Conservation (phyloP, 2,113 vertebrate genomes). For the Alectura lathami region DNA sequence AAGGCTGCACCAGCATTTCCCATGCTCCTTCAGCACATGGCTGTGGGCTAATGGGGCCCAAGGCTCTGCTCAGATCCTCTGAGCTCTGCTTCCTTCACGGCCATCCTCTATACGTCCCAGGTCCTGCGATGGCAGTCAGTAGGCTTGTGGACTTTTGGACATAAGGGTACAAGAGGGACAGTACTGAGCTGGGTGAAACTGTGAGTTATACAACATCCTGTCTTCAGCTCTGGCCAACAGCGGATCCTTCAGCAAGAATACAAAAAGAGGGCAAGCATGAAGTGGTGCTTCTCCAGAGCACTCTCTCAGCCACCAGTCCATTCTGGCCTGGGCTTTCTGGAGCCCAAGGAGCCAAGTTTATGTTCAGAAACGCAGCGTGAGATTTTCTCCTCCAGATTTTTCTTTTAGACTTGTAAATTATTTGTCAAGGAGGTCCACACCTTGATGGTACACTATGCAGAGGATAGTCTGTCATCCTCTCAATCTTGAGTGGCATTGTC, state of each 20-base stretch:
- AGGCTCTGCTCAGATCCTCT: not conserved
- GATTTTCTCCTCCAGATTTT: not conserved
- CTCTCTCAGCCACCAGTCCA: not conserved
- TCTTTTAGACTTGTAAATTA: not conserved
- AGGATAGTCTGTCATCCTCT: not conserved
- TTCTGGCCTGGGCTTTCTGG: not conserved
- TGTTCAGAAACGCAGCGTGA: not conserved
- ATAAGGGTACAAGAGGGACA: not conserved
- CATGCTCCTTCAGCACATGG: not conserved
- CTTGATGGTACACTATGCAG: not conserved
- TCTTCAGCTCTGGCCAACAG: not conserved
- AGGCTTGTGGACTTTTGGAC: not conserved
- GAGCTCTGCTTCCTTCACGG: not conserved
- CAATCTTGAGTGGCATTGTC: accelerated
- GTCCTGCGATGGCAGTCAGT: not conserved
- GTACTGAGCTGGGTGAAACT: not conserved
- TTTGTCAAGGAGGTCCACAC: not conserved
- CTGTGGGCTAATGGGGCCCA: not conserved
- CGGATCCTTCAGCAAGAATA: not conserved
- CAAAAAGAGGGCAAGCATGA: not conserved
- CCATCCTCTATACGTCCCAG: not conserved
- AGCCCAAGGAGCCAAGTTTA: not conserved
- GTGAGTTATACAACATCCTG: accelerated
- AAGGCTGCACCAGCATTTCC: not conserved
- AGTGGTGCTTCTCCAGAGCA: not conserved